Conservation (phyloP, 2,113 vertebrate genomes). For the Calypte anna region DNA sequence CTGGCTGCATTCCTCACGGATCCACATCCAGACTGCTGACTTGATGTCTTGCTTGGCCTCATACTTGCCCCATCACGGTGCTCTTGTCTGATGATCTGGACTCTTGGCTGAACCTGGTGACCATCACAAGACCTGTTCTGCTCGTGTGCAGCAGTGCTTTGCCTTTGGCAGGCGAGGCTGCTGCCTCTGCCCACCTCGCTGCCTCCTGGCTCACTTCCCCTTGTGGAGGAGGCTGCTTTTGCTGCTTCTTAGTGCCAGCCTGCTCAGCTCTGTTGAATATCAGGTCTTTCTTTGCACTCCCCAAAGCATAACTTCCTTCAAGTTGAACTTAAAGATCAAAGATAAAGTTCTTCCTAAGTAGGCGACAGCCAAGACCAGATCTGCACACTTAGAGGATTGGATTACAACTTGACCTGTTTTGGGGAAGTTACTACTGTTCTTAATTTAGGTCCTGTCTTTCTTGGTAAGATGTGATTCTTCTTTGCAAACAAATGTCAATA, state of each 20-base stretch:
- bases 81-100: not conserved
- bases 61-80: not conserved
- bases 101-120: not conserved
- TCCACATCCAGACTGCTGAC: not conserved
- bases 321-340: not conserved
- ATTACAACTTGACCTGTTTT: not conserved
- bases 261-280: not conserved
- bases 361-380: not conserved
- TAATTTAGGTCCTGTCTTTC: not conserved
- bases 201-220: not conserved
- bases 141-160: accelerated
- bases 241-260: not conserved
- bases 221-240: not conserved
- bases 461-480: not conserved
- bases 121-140: not conserved
- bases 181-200: not conserved
- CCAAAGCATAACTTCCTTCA: not conserved
- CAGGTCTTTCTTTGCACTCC: not conserved
- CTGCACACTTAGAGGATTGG: not conserved
- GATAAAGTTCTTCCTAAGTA: not conserved
- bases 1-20: not conserved
- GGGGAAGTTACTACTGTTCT: not conserved
- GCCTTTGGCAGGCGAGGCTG: not conserved
- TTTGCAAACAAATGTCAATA: not conserved
- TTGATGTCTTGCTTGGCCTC: not conserved